Evolutionary conservation across 2,888 invertebrate genomes (phyloP).

Genomic region (Apamea anceps): DNA sequence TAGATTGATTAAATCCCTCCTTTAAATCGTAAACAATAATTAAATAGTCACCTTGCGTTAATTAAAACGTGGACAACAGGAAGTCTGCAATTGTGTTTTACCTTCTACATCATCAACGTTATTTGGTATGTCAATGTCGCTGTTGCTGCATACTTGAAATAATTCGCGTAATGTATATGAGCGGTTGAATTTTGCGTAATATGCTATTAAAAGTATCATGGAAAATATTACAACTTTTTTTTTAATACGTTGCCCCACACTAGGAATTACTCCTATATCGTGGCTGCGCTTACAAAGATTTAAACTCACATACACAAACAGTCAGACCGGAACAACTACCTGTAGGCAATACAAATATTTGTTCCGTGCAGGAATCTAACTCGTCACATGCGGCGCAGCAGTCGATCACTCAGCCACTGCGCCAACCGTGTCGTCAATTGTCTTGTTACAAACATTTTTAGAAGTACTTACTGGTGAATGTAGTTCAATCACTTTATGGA

Average conservation of each 20-base stretch:
- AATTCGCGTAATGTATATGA: neutral
- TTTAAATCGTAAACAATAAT: neutral
- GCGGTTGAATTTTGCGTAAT: neutral
- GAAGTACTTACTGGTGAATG: neutral
- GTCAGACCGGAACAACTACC: too few species aligned
- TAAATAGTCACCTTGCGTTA: slow-evolving; percentile 27
- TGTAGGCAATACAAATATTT: too few species aligned
- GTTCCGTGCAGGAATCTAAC: too few species aligned
- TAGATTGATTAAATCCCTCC: neutral
- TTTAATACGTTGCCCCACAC: too few species aligned
- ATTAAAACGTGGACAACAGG: slow-evolving; percentile 38
- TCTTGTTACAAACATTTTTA: neutral
- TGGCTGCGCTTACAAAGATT: too few species aligned
- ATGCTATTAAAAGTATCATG: slow-evolving; percentile 10
- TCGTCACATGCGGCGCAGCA: too few species aligned
- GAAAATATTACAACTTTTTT: neutral
- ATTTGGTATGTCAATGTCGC: slow-evolving; percentile 24
- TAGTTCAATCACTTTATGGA: neutral
- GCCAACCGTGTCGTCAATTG: too few species aligned
- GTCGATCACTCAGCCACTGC: too few species aligned
- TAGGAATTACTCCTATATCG: too few species aligned
- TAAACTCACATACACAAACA: too few species aligned
- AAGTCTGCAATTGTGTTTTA: slow-evolving; percentile 40
- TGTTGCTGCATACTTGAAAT: neutral
- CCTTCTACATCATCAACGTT: slow-evolving; percentile 18